Evolutionary conservation across 2,797 vertebrate genomes (phyloP), one percentile per base, ranked within the genome.

Genomic region (Lophius americanus): DNA sequence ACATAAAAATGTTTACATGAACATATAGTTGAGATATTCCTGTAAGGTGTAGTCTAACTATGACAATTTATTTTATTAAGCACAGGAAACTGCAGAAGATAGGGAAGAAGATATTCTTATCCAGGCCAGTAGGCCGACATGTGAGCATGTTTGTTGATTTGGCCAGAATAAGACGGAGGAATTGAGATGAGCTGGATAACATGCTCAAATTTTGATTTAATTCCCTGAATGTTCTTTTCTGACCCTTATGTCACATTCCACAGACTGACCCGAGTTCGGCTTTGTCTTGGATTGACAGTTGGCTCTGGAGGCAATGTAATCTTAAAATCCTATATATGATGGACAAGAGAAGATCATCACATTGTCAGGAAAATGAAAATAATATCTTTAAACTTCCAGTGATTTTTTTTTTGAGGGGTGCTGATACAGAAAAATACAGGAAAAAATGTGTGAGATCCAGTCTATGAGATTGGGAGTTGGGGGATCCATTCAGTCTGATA

Each of bases 381-480:
- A 70, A 39, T 60, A 44, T 71, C 55, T 73, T 44, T 35, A 73
- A 73, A 60, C 39, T 65, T 44, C 43, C 59, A 36, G 49, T 52
- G 51, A 14, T 49, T 46, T 44, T 7, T 9, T n/a, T 14, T 8
- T 44, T 46, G 23, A 23, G 23, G 23, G 23, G 23, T 23, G 23
- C 2, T 23, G 23, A 23, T 23, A 23, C 23, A 23, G 23, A 23
- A 23, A 23, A 23, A 23, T 23, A 23, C 23, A 23, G 23, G 23
- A 23, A 23, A 23, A 23, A 23, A 23, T 23, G 23, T 23, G 2
- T 23, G 23, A 23, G 23, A 23, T 23, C 23, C 23, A 23, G 23
- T 23, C 23, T 23, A 23, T 23, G 23, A 23, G 23, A 23, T 23
- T 1, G 23, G 23, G 23, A 23, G 23, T 23, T 23, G 23, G 23